Evolutionary conservation across 53 echinoderm and acorn worm genomes (phyloP).

Genomic region (Paracentrotus lividus): DNA sequence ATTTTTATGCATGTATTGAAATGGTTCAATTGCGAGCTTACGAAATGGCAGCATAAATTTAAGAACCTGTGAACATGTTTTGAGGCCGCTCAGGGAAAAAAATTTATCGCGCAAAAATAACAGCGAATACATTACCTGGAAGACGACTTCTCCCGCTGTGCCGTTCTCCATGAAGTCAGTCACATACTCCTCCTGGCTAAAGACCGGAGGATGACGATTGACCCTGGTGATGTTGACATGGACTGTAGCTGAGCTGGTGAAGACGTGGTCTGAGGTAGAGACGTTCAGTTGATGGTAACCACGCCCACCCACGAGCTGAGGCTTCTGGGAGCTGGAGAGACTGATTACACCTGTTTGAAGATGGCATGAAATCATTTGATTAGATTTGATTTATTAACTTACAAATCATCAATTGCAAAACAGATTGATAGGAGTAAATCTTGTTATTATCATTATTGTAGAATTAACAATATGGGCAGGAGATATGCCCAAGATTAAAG

Average conservation of each 20-base stretch:
- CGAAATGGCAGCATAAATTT: too few species aligned
- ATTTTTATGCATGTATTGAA: too few species aligned
- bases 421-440: too few species aligned
- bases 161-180: constrained; percentile 88
- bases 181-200: constrained; percentile 86
- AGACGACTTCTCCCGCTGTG: constrained; percentile 86
- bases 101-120: background rate
- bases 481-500: too few species aligned
- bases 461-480: too few species aligned
- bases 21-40: too few species aligned
- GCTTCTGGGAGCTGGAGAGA: constrained; percentile 84
- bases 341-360: constrained; percentile 89
- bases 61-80: too few species aligned
- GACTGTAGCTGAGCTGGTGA: constrained; percentile 91
- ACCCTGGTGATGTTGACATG: constrained; percentile 74
- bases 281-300: constrained; percentile 86
- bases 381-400: too few species aligned
- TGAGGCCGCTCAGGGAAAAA: background rate
- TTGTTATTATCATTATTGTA: too few species aligned
- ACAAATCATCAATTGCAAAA: too few species aligned
- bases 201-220: constrained; percentile 88
- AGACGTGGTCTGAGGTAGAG: constrained; percentile 94
- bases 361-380: too few species aligned
- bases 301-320: constrained; percentile 66
- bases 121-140: constrained; percentile 19